A percentile compares a stretch with the other conserved stretches of the same genome.
These are phyloP conservation scores for Enteromius unitaeniatus DNA, from an alignment of 2,797 vertebrate species.

Conservation along the genomic window DNA sequence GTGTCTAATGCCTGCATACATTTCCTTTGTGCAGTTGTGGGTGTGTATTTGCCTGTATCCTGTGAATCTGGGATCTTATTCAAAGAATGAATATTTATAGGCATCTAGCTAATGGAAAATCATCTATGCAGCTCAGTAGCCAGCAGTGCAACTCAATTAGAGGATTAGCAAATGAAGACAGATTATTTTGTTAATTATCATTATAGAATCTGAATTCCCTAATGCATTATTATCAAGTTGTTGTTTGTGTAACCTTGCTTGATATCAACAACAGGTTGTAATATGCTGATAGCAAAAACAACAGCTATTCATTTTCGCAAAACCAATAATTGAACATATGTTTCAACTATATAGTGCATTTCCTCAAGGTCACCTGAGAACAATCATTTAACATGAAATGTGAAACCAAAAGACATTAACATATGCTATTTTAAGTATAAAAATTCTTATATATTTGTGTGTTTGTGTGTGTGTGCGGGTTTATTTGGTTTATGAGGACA, in stretches of 20 bases:
- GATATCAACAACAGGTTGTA: background rate
- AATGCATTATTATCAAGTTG: slow-evolving; percentile 39
- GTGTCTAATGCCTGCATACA: slow-evolving; percentile 9
- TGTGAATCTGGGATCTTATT: slow-evolving; percentile 28
- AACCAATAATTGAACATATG: background rate
- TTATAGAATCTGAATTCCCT: slow-evolving; percentile 33
- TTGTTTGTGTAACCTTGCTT: slow-evolving; percentile 29
- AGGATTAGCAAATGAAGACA: slow-evolving; percentile 36
- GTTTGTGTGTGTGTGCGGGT: too few relatives aligned
- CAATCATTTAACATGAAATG: background rate
- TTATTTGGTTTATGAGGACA: too few relatives aligned
- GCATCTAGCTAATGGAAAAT: slow-evolving; percentile 40
- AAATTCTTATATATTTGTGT: too few relatives aligned
- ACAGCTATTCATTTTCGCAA: background rate
- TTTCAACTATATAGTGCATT: background rate
- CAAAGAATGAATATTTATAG: slow-evolving; percentile 42
- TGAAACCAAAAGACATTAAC: background rate
- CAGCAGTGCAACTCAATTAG: slow-evolving; percentile 38
- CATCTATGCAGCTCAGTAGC: slow-evolving; percentile 24
- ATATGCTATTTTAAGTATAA: too few relatives aligned
- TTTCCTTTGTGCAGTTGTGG: slow-evolving; percentile 33
- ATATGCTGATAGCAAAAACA: slow-evolving; percentile 7
- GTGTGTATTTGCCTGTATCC: slow-evolving; percentile 23
- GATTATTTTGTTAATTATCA: slow-evolving; percentile 40
- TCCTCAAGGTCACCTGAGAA: background rate